phyloP scores from a whole-genome alignment of 2,888 invertebrate species.

The Synergus gifuensis region DNA sequence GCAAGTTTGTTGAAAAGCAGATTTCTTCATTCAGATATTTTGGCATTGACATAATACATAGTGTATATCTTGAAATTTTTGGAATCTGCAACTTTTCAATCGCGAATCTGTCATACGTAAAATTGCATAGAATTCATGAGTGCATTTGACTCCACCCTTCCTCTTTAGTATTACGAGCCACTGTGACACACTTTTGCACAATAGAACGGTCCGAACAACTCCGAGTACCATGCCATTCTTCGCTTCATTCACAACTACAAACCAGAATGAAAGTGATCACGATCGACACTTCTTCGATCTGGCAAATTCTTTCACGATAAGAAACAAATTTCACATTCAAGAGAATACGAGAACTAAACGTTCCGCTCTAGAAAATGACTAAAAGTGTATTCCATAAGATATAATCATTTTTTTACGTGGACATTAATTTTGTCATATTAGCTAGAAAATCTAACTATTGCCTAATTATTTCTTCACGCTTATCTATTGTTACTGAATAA shows the following conservation, averaged over 20 bases:
- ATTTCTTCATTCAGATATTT: neutral
- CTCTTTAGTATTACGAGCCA: constrained; percentile 51
- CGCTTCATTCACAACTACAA: constrained; percentile 32
- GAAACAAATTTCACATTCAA: neutral
- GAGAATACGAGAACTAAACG: neutral
- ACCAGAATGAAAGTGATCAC: constrained; percentile 39
- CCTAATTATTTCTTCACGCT: too few species aligned
- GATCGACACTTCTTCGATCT: constrained; percentile 19
- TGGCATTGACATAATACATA: neutral
- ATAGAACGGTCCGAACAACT: constrained; percentile 52
- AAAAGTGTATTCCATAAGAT: neutral
- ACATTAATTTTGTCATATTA: too few species aligned
- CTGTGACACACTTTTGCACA: constrained; percentile 62
- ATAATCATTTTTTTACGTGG: neutral
- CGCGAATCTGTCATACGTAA: constrained; percentile 22
- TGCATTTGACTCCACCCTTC: constrained; percentile 49
- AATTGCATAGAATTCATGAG: constrained; percentile 46
- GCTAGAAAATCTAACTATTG: too few species aligned
- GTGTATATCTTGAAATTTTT: constrained; percentile 45
- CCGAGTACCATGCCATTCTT: constrained; percentile 5
- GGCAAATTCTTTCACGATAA: neutral
- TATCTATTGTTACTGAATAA: too few species aligned
- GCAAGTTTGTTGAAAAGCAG: neutral
- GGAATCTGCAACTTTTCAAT: constrained; percentile 47
- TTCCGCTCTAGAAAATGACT: neutral